Percentiles rank a stretch among this genome's conserved stretches.
Conservation (phyloP, 2,888 invertebrate species). For the Protonemura montana region DNA sequence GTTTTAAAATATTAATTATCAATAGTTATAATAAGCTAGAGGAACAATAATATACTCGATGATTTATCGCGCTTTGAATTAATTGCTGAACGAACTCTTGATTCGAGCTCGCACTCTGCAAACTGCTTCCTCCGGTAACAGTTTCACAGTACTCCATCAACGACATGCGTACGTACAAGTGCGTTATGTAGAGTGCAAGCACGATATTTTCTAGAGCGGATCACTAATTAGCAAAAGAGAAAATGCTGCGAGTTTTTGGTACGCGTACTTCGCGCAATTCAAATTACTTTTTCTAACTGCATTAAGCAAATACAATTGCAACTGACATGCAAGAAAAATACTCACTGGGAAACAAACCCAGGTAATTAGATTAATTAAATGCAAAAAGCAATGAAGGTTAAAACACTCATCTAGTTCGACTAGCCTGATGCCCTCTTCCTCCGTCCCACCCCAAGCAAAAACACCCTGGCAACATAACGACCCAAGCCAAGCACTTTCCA, state of each 20-base stretch:
- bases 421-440: too few species aligned
- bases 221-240: background rate
- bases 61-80: background rate
- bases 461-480: background rate
- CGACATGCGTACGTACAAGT: background rate
- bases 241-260: background rate
- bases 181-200: background rate
- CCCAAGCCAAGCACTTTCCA: background rate
- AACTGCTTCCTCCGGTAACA: background rate
- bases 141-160: background rate
- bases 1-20: constrained; percentile 1
- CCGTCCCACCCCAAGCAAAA: background rate
- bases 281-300: background rate
- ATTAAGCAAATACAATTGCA: background rate
- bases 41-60: background rate
- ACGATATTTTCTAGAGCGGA: background rate
- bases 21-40: background rate
- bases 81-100: background rate
- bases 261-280: background rate
- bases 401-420: background rate
- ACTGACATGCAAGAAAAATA: background rate
- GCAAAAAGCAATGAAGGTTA: background rate
- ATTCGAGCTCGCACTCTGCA: background rate
- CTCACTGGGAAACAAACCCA: background rate
- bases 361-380: background rate